A percentile compares a stretch with the other conserved stretches of the same genome.
Conservation (phyloP, 2,797 vertebrate species). For the Margarornis squamiger region DNA sequence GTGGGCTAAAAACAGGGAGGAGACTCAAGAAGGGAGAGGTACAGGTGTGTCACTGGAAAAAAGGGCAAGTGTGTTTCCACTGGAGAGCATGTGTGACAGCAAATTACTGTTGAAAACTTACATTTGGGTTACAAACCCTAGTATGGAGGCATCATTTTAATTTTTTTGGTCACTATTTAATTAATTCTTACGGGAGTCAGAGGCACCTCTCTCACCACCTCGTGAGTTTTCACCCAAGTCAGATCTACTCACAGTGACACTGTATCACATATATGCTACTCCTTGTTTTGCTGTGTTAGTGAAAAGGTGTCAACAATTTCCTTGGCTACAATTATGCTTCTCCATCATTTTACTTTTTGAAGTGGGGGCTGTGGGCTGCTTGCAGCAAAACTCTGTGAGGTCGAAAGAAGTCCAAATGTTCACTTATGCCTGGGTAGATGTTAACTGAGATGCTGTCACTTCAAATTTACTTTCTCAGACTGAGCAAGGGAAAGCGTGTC, state of each 20-base stretch:
- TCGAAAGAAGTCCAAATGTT: neutral
- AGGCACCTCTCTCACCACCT: accelerated
- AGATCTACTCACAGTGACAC: neutral
- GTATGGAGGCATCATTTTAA: neutral
- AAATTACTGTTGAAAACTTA: neutral
- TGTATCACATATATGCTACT: accelerated
- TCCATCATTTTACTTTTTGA: neutral
- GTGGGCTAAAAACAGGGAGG: neutral
- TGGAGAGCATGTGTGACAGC: neutral
- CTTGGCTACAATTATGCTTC: neutral
- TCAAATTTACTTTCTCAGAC: neutral
- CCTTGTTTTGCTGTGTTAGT: neutral
- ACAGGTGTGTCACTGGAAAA: neutral
- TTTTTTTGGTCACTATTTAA: neutral
- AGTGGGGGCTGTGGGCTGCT: neutral
- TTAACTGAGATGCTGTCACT: neutral
- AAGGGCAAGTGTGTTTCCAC: neutral
- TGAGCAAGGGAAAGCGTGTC: neutral
- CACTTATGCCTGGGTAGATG: neutral
- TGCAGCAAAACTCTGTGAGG: neutral
- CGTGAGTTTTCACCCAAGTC: neutral
- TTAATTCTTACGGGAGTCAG: neutral
- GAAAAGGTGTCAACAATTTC: neutral
- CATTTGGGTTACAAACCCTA: neutral
- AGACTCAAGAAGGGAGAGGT: neutral